A percentile compares a stretch with the other conserved stretches of the same genome.
Conservation (phyloP, 2,888 invertebrate genomes). For the Ectobius pallidus region DNA sequence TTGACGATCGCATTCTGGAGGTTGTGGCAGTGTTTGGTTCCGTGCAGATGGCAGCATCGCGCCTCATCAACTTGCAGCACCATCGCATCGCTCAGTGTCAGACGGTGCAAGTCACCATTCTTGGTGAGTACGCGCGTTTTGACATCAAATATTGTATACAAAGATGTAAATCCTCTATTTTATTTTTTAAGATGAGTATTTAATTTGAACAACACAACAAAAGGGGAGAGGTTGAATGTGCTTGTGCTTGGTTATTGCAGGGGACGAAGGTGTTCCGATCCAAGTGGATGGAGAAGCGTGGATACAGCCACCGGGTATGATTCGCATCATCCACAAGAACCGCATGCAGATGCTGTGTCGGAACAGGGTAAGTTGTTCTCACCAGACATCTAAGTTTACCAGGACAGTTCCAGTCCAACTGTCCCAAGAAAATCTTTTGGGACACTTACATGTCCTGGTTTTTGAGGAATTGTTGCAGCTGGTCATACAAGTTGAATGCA, state of each 20-base stretch:
- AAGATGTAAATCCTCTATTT: too few species aligned
- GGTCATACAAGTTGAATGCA: too few species aligned
- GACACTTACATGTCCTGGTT: too few species aligned
- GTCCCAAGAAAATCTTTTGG: too few species aligned
- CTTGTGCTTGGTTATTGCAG: too few species aligned
- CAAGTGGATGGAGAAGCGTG: slow-evolving; percentile 98
- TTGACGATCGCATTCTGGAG: slow-evolving; percentile 95
- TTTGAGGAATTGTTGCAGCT: too few species aligned
- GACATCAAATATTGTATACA: too few species aligned
- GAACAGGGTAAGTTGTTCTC: slow-evolving; percentile 74
- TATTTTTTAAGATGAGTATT: too few species aligned
- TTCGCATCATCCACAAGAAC: slow-evolving; percentile 95
- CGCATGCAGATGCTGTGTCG: slow-evolving; percentile 95
- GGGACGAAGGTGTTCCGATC: slow-evolving; percentile 90
- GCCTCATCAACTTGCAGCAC: slow-evolving; percentile 93
- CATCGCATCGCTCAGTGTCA: slow-evolving; percentile 97
- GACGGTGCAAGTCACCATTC: slow-evolving; percentile 93
- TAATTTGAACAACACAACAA: too few species aligned
- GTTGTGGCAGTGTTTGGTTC: slow-evolving; percentile 98
- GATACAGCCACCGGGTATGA: slow-evolving; percentile 96
- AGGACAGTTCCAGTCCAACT: too few species aligned
- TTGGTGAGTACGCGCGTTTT: slow-evolving; percentile 62
- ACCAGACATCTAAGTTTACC: too few species aligned
- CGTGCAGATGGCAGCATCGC: slow-evolving; percentile 96
- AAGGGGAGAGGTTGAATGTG: too few species aligned